Evolutionary conservation across 2,113 vertebrate species (phyloP).

Genomic region (Alosa alosa): DNA sequence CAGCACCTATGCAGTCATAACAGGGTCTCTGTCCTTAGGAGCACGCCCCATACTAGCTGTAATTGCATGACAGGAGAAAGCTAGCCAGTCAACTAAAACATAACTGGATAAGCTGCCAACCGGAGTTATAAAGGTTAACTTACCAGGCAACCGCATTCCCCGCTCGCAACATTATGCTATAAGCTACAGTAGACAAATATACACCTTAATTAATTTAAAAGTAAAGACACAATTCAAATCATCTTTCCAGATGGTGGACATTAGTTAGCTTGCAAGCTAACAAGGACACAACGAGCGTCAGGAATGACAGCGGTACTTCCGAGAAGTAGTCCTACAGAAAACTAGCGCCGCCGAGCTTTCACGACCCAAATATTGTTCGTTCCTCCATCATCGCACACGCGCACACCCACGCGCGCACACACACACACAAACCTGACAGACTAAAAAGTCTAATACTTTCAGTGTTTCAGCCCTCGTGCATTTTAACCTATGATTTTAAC

Average conservation of each 20-base stretch:
- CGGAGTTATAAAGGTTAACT: constrained; percentile 45
- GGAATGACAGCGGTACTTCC: constrained; percentile 67
- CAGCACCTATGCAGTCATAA: neutral
- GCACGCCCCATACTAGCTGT: neutral
- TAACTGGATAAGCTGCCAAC: neutral
- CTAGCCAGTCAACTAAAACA: neutral
- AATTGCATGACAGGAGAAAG: neutral
- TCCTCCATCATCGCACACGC: neutral
- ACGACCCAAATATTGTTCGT: neutral
- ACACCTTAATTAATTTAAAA: constrained; percentile 38
- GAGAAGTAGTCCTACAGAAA: constrained; percentile 44
- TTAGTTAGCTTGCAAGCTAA: constrained; percentile 53
- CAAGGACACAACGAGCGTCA: constrained; percentile 67
- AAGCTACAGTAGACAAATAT: constrained; percentile 33
- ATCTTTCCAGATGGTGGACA: constrained; percentile 59
- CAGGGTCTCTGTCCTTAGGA: neutral
- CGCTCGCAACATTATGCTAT: constrained; percentile 69
- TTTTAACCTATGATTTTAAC: no score
- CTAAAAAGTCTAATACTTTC: no score
- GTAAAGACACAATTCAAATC: constrained; percentile 53
- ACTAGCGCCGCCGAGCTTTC: neutral
- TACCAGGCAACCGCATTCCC: constrained; percentile 68
- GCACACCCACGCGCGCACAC: no score
- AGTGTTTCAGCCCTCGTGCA: no score
- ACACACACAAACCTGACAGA: no score